Evolutionary conservation across 2,797 vertebrate species (phyloP).

Genomic region (Chiroxiphia lanceolata): DNA sequence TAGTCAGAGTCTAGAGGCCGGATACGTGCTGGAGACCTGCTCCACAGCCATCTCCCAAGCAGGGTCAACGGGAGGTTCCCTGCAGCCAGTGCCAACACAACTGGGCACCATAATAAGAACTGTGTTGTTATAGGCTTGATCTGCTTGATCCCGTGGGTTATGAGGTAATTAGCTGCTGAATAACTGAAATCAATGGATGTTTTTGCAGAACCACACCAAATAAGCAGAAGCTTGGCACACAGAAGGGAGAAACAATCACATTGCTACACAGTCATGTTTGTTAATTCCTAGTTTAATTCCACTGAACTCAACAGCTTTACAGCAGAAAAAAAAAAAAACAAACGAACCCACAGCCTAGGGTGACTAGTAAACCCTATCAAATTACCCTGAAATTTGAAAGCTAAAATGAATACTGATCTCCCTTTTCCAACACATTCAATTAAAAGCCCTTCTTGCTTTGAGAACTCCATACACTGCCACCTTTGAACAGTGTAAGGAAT

Average conservation of each 20-base stretch:
- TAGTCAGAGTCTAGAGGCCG: neutral
- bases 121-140: neutral
- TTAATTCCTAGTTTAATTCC: constrained; percentile 21
- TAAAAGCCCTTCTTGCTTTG: neutral
- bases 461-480: neutral
- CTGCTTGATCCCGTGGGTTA: constrained; percentile 23
- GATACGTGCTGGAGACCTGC: neutral
- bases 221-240: constrained; percentile 12
- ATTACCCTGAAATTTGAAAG: constrained; percentile 15
- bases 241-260: constrained; percentile 2
- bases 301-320: neutral
- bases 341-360: neutral
- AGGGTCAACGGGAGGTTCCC: neutral
- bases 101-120: neutral
- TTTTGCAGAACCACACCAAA: constrained; percentile 29
- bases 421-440: neutral
- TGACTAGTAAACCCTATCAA: neutral
- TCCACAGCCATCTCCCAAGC: neutral
- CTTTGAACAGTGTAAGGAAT: neutral
- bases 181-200: constrained; percentile 40
- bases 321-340: neutral
- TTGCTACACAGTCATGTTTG: neutral
- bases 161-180: constrained; percentile 34
- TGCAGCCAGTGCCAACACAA: constrained; percentile 14
- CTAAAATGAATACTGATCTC: neutral